Evolutionary conservation across 2,888 invertebrate species (phyloP), one percentile per base, ranked within the genome.

Genomic region (Eupithecia exiguata): DNA sequence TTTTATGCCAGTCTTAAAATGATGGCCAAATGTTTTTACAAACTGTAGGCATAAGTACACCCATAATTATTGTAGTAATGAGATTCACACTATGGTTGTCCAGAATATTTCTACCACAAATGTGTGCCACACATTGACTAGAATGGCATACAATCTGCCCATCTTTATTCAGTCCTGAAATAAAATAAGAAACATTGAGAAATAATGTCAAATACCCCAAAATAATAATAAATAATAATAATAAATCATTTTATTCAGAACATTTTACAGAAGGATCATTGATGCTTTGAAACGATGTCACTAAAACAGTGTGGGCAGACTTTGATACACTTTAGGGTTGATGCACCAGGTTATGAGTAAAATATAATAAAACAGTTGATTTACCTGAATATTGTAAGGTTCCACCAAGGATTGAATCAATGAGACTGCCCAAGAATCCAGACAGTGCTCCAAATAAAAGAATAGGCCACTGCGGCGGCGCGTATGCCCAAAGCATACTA

Each of bases 11-110:
- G 30, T 36, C 16, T 82, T 79, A 89, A 76, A 87, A 88, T 35
- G 86, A 38, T 40, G 89, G 88, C 91, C 93, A 93, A 7, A 91
- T 77, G 63, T 81, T 85, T 85, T 92, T 92, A 81, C 91, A 86
- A 40, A 97, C 82, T 80, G 95, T 94, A 16, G 98, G 97, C 84
- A 97, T 95, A 7, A 96, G 89, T 1, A 97, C 88, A 1, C 96
- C 97, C 82, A 97, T 97, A 12, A 97, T 89, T 70, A 98, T 95
- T 74, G 96, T 97, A 0, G 98, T 96, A 74, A 98, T 93, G 63
- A 98, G 95, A 91, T 98, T 98, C 0, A 98, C 97, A 85, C 97
- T 97, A 86, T 98, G 97, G 89, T 98, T 98, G 87, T 98, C 98
- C 63, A 98, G 89, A 69, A 98, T 91, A 80, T 96, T 95, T 72